Base-by-base conservation (phyloP, 2,113 vertebrate genomes). In the Symphodus melops region DNA sequence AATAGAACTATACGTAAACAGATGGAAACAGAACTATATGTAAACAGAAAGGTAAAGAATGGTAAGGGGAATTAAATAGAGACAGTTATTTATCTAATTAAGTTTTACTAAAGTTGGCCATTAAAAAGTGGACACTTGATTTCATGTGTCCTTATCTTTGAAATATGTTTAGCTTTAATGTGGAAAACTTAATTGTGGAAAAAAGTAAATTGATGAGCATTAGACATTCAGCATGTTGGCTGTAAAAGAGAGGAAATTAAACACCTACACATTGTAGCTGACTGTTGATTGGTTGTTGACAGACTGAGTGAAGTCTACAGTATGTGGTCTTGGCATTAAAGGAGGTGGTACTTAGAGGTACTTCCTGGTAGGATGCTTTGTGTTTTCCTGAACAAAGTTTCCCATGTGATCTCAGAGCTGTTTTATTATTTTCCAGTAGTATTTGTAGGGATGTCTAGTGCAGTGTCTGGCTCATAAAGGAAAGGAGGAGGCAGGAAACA, bases 401-500 rank as follows among this genome's bases (percentile, higher is more conserved):
- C 55, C 51, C 28, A 21, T 5, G 37, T 73, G 5, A 42, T 25
- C 36, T 61, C 41, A 52, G 55, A 9, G 3, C 66, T 42, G 46
- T 10, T 28, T 41, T 61, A 17, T 76, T 25, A 28, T 68, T 58
- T 73, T 54, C 51, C 3, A 12, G 4, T 28, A 13, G 21, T 37
- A 13, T 36, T 69, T 44, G 39, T 51, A 49, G 21, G 3, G 16
- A 9, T 16, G 8, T 20, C 2, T 52, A 17, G 57, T 37, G 61
- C 21, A 36, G 54, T 59, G 23, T 74, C 64, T 58, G 44, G 62
- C 20, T 67, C 68, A 77, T 52, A 36, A 70, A 70, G 41, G 48
- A 77, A 83, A 83, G 74, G 46, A 76, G 61, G 76, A 56, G 28
- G 42, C 53, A 41, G 39, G 39, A 16, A 68, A 61, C 59, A 72